These are phyloP conservation scores for human DNA, from an alignment of 2,113 vertebrate species.

Conservation along the genomic window DNA sequence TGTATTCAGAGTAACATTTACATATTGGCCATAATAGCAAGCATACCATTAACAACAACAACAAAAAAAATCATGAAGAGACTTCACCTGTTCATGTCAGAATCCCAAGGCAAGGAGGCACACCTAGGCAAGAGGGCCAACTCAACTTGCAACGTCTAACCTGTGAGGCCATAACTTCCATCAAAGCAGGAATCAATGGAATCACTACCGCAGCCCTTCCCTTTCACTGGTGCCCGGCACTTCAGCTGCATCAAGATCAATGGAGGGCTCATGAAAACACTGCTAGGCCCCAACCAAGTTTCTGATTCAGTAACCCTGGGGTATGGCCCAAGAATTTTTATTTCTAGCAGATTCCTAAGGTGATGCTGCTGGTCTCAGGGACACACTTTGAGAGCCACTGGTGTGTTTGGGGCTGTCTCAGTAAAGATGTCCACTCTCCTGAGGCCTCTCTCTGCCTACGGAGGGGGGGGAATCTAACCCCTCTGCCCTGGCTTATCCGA, in stretches of 20 bases:
- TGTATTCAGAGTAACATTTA: constrained; percentile 78
- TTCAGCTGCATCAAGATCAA: accelerated
- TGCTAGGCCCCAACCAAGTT: not conserved
- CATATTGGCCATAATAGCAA: constrained; percentile 76
- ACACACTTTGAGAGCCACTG: not conserved
- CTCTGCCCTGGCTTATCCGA: not conserved
- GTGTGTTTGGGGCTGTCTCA: not conserved
- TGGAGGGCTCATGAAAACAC: not conserved
- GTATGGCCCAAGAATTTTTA: not conserved
- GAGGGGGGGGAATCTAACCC: not conserved
- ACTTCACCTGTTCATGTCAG: constrained; percentile 56
- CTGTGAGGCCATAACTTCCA: not conserved
- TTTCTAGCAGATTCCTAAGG: not conserved
- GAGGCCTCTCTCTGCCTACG: not conserved
- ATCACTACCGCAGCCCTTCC: not conserved
- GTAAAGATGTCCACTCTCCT: not conserved
- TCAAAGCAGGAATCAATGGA: not conserved
- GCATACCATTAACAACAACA: constrained; percentile 67
- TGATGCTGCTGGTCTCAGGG: not conserved
- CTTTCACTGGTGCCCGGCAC: too few relatives aligned
- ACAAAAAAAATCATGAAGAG: constrained; percentile 39
- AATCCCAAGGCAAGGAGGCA: constrained; percentile 43
- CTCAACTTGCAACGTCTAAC: not conserved
- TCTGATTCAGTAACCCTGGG: not conserved
- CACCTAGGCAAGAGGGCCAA: not conserved